A percentile compares a stretch with the other conserved stretches of the same genome.
Evolutionary conservation across 1,140 invertebrate genomes (phyloP).

Genomic region (Littorina saxatilis): DNA sequence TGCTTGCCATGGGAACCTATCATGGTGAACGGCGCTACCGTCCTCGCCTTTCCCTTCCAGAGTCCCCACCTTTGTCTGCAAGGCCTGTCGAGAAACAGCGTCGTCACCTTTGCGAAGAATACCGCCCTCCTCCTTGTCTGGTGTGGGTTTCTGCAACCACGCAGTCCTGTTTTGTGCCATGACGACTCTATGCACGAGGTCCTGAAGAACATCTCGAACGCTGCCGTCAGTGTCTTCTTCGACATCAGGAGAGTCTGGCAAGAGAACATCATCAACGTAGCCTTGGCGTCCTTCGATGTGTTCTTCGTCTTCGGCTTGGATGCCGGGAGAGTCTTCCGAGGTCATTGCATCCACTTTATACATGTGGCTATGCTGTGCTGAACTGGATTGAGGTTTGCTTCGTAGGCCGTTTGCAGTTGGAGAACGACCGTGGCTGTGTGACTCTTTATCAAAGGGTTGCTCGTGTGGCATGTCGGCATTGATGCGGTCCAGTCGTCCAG

Average conservation of each 20-base stretch:
- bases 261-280: not conserved
- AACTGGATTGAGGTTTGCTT: not conserved
- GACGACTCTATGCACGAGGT: not conserved
- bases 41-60: too few species aligned
- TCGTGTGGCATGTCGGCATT: not conserved
- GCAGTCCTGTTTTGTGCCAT: not conserved
- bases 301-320: not conserved
- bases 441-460: not conserved
- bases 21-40: too few species aligned
- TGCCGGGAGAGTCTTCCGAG: not conserved
- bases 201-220: not conserved
- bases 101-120: too few species aligned
- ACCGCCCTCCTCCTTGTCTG: not conserved
- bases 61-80: too few species aligned
- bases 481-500: too few species aligned
- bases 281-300: not conserved
- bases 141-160: not conserved
- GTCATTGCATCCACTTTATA: not conserved
- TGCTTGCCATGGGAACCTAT: too few species aligned
- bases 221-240: not conserved
- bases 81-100: too few species aligned
- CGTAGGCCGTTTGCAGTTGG: not conserved
- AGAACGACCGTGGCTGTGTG: not conserved
- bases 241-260: not conserved
- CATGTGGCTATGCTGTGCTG: not conserved